A percentile compares a stretch with the other conserved stretches of the same genome.
Evolutionary conservation across 2,888 invertebrate species (phyloP).

Genomic region (Stenotaenia linearis): DNA sequence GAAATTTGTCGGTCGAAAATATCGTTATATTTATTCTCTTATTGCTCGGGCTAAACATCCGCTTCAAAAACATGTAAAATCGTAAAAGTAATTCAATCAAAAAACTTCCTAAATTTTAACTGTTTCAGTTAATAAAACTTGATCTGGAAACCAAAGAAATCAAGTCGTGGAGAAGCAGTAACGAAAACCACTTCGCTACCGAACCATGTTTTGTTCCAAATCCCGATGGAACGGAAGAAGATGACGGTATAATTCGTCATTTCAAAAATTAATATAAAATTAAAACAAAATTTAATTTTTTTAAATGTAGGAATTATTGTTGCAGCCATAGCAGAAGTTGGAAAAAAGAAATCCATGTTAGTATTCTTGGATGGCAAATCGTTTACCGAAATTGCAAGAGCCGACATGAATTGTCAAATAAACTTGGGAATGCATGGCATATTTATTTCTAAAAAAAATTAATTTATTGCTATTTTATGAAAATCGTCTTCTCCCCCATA

Average conservation of each 20-base stretch:
- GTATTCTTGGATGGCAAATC: slow-evolving; percentile 34
- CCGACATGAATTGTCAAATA: background rate
- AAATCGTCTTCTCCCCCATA: too few relatives aligned
- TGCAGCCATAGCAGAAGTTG: too few relatives aligned
- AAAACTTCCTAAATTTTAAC: background rate
- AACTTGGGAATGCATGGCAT: slow-evolving; percentile 14
- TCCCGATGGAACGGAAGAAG: background rate
- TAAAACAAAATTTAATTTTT: too few relatives aligned
- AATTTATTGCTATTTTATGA: too few relatives aligned
- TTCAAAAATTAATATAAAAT: too few relatives aligned
- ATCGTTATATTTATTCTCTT: too few relatives aligned
- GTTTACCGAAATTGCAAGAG: slow-evolving; percentile 33
- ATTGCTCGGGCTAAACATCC: too few relatives aligned
- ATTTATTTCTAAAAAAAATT: background rate
- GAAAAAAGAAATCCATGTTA: background rate
- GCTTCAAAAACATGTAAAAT: too few relatives aligned
- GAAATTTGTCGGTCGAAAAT: too few relatives aligned
- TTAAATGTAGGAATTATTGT: too few relatives aligned
- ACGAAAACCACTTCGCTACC: background rate
- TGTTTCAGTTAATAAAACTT: background rate
- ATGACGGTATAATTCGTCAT: background rate
- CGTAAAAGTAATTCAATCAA: too few relatives aligned
- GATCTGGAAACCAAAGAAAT: background rate
- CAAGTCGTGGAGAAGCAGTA: background rate
- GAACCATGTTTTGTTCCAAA: background rate